Evolutionary conservation across 1,140 invertebrate genomes (phyloP), one percentile per base, ranked within the genome.

Genomic region (Leptestheria dahalacensis): DNA sequence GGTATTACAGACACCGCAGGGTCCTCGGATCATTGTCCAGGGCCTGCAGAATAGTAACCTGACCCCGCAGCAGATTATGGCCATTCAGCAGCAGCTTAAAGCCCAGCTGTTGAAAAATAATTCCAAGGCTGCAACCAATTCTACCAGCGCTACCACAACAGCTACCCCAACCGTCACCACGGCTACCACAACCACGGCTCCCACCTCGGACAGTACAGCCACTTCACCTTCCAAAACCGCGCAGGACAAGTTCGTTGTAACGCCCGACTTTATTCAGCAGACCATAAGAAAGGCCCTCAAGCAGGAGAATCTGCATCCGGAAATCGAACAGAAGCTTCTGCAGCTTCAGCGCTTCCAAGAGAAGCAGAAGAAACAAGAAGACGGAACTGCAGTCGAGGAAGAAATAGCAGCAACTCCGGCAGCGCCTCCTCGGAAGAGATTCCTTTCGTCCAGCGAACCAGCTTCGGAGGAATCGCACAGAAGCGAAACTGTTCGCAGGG

Each of bases 261-360:
- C 88, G 6, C 84, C 84, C 41, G 86, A 90, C 70, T 90, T 90
- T 65, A 90, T 90, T 68, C 86, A 90, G 69, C 85, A 91, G 76
- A 85, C 85, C 2, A 87, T 88, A 59, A 85, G 85, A 72, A 86
- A 82, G 70, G 86, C 85, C 6, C 70, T 91, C 41, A 87, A 86
- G 69, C 84, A 86, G 70, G 85, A 88, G 67, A 91, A 91, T 70
- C 73, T 93, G 12, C 88, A 90, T 70, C 90, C 91, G 1, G 91
- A 94, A 71, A 89, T 94, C 51, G 89, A 94, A 70, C 90, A 93
- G 64, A 94, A 94, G 68, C 69, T 95, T 21, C 73, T 93, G 2
- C 87, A 89, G 64, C 75, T 92, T 62, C 90, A 92, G 69, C 79
- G 85, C 28, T 89, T 91, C 66, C 87, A 90, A 65, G 86, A 88